These are phyloP conservation scores for Heliconius sara DNA, from an alignment of 2,888 invertebrate species.

Conservation along the genomic window DNA sequence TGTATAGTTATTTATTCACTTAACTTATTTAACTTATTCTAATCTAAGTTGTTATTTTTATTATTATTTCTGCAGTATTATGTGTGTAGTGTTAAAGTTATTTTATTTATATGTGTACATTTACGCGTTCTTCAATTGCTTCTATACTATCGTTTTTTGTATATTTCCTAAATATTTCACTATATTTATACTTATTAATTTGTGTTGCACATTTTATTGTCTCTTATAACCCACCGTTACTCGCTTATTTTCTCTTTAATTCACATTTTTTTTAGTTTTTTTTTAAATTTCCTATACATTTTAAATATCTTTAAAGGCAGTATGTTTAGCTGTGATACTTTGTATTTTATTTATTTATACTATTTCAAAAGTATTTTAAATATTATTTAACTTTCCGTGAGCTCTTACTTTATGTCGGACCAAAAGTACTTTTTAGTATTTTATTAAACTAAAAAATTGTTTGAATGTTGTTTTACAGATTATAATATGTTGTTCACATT, in stretches of 20 bases:
- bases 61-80: slow-evolving; percentile 60
- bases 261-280: slow-evolving; percentile 19
- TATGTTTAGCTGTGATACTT: slow-evolving; percentile 74
- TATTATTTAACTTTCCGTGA: neutral
- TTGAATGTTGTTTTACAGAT: neutral
- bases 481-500: neutral
- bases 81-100: slow-evolving; percentile 57
- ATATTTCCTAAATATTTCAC: slow-evolving; percentile 34
- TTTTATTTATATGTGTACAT: neutral
- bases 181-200: slow-evolving; percentile 5
- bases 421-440: slow-evolving; percentile 3
- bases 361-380: neutral
- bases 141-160: slow-evolving; percentile 23
- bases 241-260: slow-evolving; percentile 23
- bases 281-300: neutral
- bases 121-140: slow-evolving; percentile 8
- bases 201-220: neutral
- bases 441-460: neutral
- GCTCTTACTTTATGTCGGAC: neutral
- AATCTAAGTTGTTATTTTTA: slow-evolving; percentile 53
- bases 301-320: slow-evolving; percentile 55
- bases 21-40: slow-evolving; percentile 55
- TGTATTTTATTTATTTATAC: slow-evolving; percentile 38
- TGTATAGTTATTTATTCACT: slow-evolving; percentile 50
- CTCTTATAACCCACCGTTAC: slow-evolving; percentile 3